phyloP scores from a whole-genome alignment of 1,140 invertebrate genomes.

The Cotesia vestalis region DNA sequence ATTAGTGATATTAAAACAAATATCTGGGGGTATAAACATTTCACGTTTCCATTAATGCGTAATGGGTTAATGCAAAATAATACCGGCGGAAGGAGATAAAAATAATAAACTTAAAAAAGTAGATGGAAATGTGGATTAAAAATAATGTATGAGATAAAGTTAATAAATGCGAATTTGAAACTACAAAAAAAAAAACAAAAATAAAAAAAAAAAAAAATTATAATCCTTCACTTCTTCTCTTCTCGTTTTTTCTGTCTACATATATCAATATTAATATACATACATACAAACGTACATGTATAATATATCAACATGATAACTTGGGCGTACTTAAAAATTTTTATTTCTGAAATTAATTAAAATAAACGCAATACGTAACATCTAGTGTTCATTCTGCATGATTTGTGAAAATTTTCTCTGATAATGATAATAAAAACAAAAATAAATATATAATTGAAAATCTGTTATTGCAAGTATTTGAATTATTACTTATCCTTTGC shows the following conservation, averaged over 20 bases:
- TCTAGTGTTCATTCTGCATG: conserved; percentile 33
- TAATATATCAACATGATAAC: background rate
- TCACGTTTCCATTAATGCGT: conserved; percentile 1
- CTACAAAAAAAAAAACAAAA: too few species aligned
- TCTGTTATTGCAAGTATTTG: conserved; percentile 32
- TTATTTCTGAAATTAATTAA: conserved; percentile 4
- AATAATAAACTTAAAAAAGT: background rate
- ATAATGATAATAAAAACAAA: conserved; percentile 20
- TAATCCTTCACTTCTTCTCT: too few species aligned
- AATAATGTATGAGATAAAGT: background rate
- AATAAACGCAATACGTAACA: conserved; percentile 28
- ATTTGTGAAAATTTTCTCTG: conserved; percentile 29
- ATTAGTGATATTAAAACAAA: background rate
- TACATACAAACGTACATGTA: too few species aligned
- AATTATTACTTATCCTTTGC: background rate
- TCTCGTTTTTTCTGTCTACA: too few species aligned
- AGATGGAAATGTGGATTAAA: background rate
- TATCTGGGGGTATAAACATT: background rate
- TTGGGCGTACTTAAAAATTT: conserved; percentile 14
- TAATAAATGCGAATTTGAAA: background rate
- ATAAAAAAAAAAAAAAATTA: too few species aligned
- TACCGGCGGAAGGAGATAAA: background rate
- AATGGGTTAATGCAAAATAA: background rate
- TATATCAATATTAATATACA: too few species aligned
- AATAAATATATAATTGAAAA: conserved; percentile 30